Conservation (phyloP, 2,797 vertebrate genomes). For the Tenualosa thibaudeaui region DNA sequence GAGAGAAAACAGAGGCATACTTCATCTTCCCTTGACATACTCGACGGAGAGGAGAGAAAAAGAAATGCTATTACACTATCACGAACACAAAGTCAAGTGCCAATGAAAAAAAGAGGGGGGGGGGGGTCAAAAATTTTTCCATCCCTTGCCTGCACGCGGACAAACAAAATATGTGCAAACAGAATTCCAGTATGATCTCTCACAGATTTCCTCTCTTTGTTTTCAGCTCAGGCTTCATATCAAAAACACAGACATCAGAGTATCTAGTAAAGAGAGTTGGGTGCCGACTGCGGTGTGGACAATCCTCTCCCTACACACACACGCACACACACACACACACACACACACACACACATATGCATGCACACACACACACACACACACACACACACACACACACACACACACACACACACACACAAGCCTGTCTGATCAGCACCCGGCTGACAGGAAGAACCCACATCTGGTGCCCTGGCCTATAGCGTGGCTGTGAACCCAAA, state of each 20-base stretch:
- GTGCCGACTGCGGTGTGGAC: neutral
- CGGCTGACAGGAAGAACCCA: constrained; percentile 41
- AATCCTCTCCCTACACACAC: neutral
- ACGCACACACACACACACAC: neutral
- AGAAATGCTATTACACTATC: constrained; percentile 31
- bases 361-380: neutral
- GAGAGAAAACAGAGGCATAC: constrained; percentile 36
- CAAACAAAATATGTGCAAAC: constrained; percentile 31
- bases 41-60: constrained; percentile 38
- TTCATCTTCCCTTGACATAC: constrained; percentile 40
- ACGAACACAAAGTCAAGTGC: constrained; percentile 23
- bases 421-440: neutral
- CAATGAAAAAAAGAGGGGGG: neutral
- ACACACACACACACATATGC: neutral
- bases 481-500: constrained; percentile 54
- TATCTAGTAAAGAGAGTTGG: neutral
- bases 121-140: neutral
- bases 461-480: constrained; percentile 56
- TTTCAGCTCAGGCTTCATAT: neutral
- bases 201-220: constrained; percentile 28
- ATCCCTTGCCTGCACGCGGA: constrained; percentile 14
- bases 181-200: constrained; percentile 35
- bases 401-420: constrained; percentile 19
- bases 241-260: constrained; percentile 8
- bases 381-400: neutral